Evolutionary conservation across 1,140 invertebrate species (phyloP).

Genomic region (Drosophila ficusphila): DNA sequence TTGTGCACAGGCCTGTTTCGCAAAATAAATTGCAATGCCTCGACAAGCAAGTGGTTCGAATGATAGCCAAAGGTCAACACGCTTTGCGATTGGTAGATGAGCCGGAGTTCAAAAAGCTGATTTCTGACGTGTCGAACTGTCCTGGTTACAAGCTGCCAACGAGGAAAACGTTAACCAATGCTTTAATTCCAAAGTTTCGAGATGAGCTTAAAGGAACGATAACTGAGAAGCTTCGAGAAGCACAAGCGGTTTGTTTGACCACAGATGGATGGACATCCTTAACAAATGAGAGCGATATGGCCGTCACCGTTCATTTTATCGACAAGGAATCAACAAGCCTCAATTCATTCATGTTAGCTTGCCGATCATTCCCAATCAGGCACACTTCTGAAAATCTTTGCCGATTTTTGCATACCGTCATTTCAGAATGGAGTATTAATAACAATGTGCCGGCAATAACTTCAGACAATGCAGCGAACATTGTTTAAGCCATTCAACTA

Average conservation of each 20-base stretch:
- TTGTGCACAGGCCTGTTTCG: conserved; percentile 4
- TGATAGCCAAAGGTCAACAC: conserved; percentile 5
- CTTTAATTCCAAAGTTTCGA: neutral
- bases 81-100: conserved; percentile 6
- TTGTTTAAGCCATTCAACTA: too few relatives aligned
- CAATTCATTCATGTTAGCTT: neutral
- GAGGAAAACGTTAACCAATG: neutral
- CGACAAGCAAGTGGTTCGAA: neutral
- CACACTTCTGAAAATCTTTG: too few relatives aligned
- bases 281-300: conserved; percentile 3
- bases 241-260: neutral
- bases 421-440: neutral
- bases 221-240: neutral
- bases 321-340: neutral
- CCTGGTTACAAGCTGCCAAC: neutral
- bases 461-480: too few relatives aligned
- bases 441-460: too few relatives aligned
- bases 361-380: neutral
- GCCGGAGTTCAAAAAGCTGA: neutral
- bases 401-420: neutral
- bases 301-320: conserved; percentile 3
- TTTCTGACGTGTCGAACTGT: neutral
- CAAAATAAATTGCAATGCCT: neutral
- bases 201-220: neutral
- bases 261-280: conserved; percentile 8